phyloP scores from a whole-genome alignment of 2,888 invertebrate species.

The Lacanobia wlatinum region DNA sequence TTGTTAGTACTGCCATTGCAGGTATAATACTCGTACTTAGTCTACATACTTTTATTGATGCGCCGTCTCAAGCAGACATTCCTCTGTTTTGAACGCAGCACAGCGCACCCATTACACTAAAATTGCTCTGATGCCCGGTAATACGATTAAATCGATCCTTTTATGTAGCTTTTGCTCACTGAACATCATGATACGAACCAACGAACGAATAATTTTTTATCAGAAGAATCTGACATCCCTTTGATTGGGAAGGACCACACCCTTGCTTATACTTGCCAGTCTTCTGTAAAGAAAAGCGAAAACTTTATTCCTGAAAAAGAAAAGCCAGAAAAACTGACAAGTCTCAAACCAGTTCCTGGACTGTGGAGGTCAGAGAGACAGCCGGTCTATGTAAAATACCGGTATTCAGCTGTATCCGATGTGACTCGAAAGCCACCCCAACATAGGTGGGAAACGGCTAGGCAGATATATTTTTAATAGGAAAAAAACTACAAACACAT shows the following conservation, averaged over 20 bases:
- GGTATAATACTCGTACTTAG: neutral
- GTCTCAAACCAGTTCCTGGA: too few relatives aligned
- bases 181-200: constrained; percentile 35
- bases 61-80: neutral
- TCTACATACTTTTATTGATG: neutral
- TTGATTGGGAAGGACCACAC: constrained; percentile 18
- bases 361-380: too few relatives aligned
- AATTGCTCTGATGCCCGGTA: constrained; percentile 19
- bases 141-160: constrained; percentile 38
- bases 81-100: neutral
- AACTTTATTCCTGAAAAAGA: too few relatives aligned
- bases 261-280: neutral
- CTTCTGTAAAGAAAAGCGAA: too few relatives aligned
- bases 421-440: too few relatives aligned
- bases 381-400: too few relatives aligned
- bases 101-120: neutral
- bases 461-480: too few relatives aligned
- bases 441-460: too few relatives aligned
- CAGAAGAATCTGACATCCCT: constrained; percentile 4
- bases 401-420: too few relatives aligned
- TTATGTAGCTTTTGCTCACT: constrained; percentile 36
- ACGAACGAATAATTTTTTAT: constrained; percentile 28
- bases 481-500: too few relatives aligned
- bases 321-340: too few relatives aligned
- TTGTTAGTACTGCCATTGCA: too few relatives aligned